These are phyloP conservation scores for Ictidomys tridecemlineatus DNA, from an alignment of 2,113 vertebrate species.

Conservation along the genomic window DNA sequence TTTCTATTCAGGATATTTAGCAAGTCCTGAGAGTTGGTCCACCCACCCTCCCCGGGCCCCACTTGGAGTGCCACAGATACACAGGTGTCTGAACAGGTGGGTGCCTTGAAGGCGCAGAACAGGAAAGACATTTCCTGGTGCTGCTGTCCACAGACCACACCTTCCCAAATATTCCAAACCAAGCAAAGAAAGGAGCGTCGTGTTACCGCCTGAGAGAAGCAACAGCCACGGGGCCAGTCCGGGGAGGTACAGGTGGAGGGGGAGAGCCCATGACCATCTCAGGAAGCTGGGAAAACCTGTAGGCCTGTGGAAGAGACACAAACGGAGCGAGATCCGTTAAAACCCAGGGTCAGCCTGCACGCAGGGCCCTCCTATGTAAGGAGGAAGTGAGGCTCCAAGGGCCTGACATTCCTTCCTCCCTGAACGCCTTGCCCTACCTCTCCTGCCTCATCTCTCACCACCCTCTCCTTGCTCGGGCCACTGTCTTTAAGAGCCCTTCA, in stretches of 20 bases:
- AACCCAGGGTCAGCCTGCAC: background rate
- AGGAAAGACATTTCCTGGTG: background rate
- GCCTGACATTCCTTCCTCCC: background rate
- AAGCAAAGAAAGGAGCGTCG: constrained; percentile 7
- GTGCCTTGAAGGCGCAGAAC: background rate
- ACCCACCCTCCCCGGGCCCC: background rate
- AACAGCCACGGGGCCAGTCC: constrained; percentile 94
- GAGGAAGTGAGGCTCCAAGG: background rate
- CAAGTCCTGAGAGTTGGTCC: background rate
- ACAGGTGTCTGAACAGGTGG: background rate
- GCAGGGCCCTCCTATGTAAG: background rate
- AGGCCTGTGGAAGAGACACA: constrained; percentile 90
- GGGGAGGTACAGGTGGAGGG: constrained; percentile 96
- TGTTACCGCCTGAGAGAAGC: constrained; percentile 92
- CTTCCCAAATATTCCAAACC: background rate
- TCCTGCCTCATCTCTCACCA: background rate
- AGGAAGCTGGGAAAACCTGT: constrained; percentile 98
- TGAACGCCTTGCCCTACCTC: background rate
- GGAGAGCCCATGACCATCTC: constrained; percentile 97
- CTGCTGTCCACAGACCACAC: background rate
- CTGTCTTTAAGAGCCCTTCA: background rate
- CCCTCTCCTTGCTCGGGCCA: background rate
- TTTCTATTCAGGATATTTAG: constrained; percentile 32
- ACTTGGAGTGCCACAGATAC: background rate
- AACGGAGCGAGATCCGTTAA: background rate